Base-by-base conservation (phyloP, 2,113 vertebrate species). In the Myotis davidii region DNA sequence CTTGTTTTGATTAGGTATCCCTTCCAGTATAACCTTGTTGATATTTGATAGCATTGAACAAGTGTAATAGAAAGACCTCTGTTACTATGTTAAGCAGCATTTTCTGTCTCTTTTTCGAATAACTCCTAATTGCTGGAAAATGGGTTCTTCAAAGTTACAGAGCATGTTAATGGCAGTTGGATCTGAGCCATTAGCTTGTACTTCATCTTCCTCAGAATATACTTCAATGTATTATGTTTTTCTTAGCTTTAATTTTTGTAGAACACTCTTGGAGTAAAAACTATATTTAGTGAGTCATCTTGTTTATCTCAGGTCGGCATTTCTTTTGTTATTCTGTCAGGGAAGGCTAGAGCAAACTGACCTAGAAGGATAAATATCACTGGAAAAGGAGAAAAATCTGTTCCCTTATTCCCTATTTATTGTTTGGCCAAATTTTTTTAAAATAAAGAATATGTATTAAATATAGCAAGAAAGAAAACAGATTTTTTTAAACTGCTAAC, bases 241-340 rank as follows among this genome's bases (percentile, higher is more conserved):
- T 82, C 69, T 84, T 74, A 79, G 50, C 59, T 87, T 54, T 74
- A 59, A 52, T 70, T 69, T n/a, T 73, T 81, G 61, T 81, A 94
- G n/a, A 85, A 88, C 45, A 82, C 23, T 0, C 8, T 88, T 85
- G 69, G 48, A 70, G 42, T 94, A 72, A 77, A 73, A 89, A 85
- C n/a, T 88, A 5, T 94, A 52, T 73, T 92, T 95, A 85, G 54
- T 91, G 72, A 93, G 85, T 95, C 82, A 84, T 73, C 27, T 79
- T 82, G 37, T 88, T 93, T 96, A 39, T 94, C 61, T 37, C 92
- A 85, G 64, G n/a, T 81, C 50, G 64, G 54, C 83, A 76, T 84
- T 89, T 91, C 27, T 48, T 92, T 96, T 92, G 77, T 96, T 90
- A n/a, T 8, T 93, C 56, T 50, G 29, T 86, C 21, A 27, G 32